Conservation (phyloP, 2,888 invertebrate genomes). For the Cerastis rubricosa region DNA sequence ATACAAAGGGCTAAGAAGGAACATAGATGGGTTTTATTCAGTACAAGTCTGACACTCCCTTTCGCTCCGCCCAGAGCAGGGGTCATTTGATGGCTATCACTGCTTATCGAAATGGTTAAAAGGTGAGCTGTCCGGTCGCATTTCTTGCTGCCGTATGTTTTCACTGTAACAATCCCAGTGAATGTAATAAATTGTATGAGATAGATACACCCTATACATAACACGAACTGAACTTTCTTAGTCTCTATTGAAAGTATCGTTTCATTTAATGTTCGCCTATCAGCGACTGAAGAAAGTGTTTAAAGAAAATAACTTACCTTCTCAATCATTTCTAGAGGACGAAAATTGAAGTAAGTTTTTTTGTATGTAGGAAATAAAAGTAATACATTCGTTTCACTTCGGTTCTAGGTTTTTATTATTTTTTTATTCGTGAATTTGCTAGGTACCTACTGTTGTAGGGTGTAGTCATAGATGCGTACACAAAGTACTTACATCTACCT, state of each 20-base stretch:
- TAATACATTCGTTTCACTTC: no score
- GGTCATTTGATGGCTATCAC: no score
- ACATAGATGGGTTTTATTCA: no score
- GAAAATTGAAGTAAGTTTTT: neutral
- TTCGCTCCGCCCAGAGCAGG: no score
- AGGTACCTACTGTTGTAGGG: no score
- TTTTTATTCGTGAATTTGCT: no score
- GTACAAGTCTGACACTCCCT: no score
- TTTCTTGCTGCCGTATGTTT: neutral
- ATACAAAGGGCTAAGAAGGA: no score
- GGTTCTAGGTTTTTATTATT: no score
- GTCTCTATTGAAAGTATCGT: conserved; percentile 9
- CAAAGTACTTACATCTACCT: no score
- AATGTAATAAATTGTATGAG: conserved; percentile 27
- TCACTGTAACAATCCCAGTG: conserved; percentile 11
- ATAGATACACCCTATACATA: conserved; percentile 30
- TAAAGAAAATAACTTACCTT: neutral
- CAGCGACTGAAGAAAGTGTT: neutral
- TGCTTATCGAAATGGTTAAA: neutral
- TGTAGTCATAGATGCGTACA: no score
- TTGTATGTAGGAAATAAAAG: neutral
- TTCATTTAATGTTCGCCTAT: conserved; percentile 7
- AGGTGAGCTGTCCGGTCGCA: neutral
- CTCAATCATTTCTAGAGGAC: neutral
- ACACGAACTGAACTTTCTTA: conserved; percentile 12